Percentiles rank a stretch among this genome's conserved stretches.
These are phyloP conservation scores for Melanotaenia duboulayi DNA, from an alignment of 2,113 vertebrate genomes.

Conservation along the genomic window DNA sequence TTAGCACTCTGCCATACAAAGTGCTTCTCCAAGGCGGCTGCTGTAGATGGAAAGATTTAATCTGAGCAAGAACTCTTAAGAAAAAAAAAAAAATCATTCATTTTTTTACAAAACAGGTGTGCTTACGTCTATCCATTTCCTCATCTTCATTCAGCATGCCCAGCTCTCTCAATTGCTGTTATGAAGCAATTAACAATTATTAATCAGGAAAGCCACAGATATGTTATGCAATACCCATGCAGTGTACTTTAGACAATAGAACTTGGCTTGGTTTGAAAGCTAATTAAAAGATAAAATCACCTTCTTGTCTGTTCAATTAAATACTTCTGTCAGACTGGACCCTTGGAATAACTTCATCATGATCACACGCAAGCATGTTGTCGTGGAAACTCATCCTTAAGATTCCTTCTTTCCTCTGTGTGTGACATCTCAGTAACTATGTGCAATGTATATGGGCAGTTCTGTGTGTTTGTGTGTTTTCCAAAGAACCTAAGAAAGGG, in stretches of 20 bases:
- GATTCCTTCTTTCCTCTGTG: neutral
- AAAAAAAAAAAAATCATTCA: slow-evolving; percentile 14
- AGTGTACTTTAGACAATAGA: slow-evolving; percentile 75
- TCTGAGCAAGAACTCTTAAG: slow-evolving; percentile 6
- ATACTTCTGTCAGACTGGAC: slow-evolving; percentile 72
- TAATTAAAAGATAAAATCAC: slow-evolving; percentile 83
- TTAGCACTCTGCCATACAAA: slow-evolving; percentile 51
- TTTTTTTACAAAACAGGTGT: slow-evolving; percentile 30
- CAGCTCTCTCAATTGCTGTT: slow-evolving; percentile 37
- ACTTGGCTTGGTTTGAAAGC: slow-evolving; percentile 65
- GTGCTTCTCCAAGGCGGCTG: slow-evolving; percentile 31
- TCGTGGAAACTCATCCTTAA: slow-evolving; percentile 16
- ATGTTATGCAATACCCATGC: slow-evolving; percentile 76
- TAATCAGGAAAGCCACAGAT: slow-evolving; percentile 71
- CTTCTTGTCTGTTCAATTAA: slow-evolving; percentile 76
- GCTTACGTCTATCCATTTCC: slow-evolving; percentile 40
- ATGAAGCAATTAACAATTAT: slow-evolving; percentile 72
- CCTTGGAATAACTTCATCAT: slow-evolving; percentile 72
- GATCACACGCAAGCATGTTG: slow-evolving; percentile 52
- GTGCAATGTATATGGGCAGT: neutral
- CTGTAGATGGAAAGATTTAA: slow-evolving; percentile 32
- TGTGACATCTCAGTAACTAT: neutral
- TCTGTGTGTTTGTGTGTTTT: slow-evolving; percentile 24
- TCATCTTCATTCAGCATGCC: slow-evolving; percentile 41
- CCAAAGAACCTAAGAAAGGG: slow-evolving; percentile 35